These are phyloP conservation scores for Camelus dromedarius DNA, from an alignment of 2,113 vertebrate genomes.

Conservation along the genomic window DNA sequence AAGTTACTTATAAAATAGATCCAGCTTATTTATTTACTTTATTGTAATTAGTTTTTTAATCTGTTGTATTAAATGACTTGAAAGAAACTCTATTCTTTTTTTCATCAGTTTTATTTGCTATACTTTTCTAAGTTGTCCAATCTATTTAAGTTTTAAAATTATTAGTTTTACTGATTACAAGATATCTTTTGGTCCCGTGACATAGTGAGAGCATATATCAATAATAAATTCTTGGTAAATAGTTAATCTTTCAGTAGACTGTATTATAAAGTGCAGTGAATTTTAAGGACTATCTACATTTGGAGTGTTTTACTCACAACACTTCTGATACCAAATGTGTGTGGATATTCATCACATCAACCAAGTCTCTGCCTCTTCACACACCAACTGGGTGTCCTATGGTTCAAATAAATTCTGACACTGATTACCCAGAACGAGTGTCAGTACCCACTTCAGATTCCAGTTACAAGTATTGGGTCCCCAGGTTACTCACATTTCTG, in stretches of 20 bases:
- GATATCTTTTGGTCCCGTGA: background rate
- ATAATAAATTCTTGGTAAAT: background rate
- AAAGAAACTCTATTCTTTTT: background rate
- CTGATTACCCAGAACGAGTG: background rate
- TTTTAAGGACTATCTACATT: background rate
- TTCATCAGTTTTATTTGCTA: background rate
- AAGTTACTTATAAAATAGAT: background rate
- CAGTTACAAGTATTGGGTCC: background rate
- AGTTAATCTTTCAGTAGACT: background rate
- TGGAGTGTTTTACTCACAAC: background rate
- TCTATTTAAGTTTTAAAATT: constrained; percentile 33
- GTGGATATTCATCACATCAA: background rate
- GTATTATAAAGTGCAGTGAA: background rate
- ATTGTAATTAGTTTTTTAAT: background rate
- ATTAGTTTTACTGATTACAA: background rate
- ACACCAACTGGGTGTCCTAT: background rate
- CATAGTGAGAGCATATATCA: background rate
- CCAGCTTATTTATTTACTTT: background rate
- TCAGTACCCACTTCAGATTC: background rate
- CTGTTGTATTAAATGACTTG: background rate
- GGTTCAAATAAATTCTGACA: background rate
- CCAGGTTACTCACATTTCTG: background rate
- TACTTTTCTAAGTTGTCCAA: background rate
- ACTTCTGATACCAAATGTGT: background rate
- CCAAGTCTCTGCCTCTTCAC: background rate